Evolutionary conservation across 2,113 vertebrate species (phyloP).

Genomic region (Caranx ignobilis): DNA sequence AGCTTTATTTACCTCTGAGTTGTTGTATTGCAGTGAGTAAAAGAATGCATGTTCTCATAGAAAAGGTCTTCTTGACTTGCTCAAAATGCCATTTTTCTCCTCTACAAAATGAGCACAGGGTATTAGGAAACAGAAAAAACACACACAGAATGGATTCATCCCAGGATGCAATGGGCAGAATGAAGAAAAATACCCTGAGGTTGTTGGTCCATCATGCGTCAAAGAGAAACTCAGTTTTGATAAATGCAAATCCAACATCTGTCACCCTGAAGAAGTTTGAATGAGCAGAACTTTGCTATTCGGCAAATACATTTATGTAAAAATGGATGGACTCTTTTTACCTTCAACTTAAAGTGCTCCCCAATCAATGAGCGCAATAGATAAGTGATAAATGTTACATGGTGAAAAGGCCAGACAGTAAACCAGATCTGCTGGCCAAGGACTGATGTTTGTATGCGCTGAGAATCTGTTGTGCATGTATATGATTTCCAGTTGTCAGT

Average conservation of each 20-base stretch:
- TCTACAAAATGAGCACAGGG: constrained; percentile 4
- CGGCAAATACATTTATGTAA: neutral
- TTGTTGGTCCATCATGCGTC: constrained; percentile 7
- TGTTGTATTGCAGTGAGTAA: neutral
- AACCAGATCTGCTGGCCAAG: constrained; percentile 9
- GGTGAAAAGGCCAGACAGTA: constrained; percentile 5
- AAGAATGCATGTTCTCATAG: constrained; percentile 2
- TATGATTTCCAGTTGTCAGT: neutral
- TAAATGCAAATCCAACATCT: constrained; percentile 26
- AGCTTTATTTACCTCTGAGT: constrained; percentile 4
- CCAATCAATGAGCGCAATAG: neutral
- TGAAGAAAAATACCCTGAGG: constrained; percentile 19
- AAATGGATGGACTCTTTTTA: constrained; percentile 2
- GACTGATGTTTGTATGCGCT: neutral
- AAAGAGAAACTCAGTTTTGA: constrained; percentile 13
- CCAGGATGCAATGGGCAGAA: neutral
- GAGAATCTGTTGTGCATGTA: constrained; percentile 1
- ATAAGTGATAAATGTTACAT: constrained; percentile 6
- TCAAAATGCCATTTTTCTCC: constrained; percentile 14
- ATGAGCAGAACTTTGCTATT: constrained; percentile 5
- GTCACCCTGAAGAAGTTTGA: constrained; percentile 12
- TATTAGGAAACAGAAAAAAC: neutral
- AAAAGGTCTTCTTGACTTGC: constrained; percentile 11
- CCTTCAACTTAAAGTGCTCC: neutral
- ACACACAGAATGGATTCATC: neutral